Conservation (phyloP, 1,140 invertebrate genomes). For the Nymphalis io region DNA sequence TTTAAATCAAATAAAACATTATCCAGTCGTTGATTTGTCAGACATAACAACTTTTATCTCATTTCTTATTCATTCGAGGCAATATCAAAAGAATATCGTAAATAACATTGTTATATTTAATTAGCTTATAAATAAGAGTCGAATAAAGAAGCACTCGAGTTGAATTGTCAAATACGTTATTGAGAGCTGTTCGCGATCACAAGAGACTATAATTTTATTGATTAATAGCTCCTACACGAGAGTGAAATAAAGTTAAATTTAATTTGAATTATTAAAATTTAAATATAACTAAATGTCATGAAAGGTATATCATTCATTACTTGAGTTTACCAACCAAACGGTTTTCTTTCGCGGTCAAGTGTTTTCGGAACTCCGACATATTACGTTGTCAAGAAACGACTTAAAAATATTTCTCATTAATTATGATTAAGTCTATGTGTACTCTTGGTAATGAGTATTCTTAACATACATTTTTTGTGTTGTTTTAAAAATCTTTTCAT, state of each 20-base stretch:
- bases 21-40: neutral
- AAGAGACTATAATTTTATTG: neutral
- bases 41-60: too few relatives aligned
- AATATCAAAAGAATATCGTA: neutral
- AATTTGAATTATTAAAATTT: too few relatives aligned
- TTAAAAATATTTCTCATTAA: too few relatives aligned
- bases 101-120: neutral
- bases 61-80: neutral
- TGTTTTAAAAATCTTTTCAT: neutral
- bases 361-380: too few relatives aligned
- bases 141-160: neutral
- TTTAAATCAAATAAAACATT: constrained; percentile 11
- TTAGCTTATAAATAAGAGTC: neutral
- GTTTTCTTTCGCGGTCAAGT: too few relatives aligned
- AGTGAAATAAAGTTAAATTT: too few relatives aligned
- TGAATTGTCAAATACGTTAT: neutral
- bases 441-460: neutral
- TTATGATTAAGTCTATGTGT: too few relatives aligned
- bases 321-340: too few relatives aligned
- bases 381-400: too few relatives aligned
- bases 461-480: neutral
- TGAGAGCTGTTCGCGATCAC: neutral
- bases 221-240: too few relatives aligned
- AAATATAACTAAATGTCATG: too few relatives aligned
- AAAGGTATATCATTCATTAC: too few relatives aligned